Conservation (phyloP, 2,888 invertebrate species). For the Stictocephala bisonia region DNA sequence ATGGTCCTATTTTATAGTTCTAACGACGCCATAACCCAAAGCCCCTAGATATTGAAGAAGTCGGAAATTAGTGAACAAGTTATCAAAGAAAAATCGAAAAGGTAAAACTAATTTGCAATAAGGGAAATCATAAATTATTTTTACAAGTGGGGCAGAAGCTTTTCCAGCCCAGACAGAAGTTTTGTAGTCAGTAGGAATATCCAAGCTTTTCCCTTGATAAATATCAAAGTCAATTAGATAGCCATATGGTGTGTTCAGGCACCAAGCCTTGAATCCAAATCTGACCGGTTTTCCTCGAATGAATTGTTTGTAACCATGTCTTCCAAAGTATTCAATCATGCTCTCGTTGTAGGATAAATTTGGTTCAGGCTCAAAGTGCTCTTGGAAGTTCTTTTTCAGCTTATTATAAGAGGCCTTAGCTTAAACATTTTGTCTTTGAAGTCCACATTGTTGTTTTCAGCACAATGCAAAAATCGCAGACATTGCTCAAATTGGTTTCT, state of each 20-base stretch:
- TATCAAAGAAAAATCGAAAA: slow-evolving; percentile 55
- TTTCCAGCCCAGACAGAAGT: slow-evolving; percentile 58
- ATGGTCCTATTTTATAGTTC: slow-evolving; percentile 57
- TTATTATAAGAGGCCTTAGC: slow-evolving; percentile 54
- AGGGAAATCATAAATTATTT: slow-evolving; percentile 53
- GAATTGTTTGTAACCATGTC: slow-evolving; percentile 50
- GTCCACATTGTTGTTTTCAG: slow-evolving; percentile 56
- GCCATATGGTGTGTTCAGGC: slow-evolving; percentile 49
- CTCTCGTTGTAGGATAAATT: slow-evolving; percentile 54
- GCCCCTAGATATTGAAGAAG: slow-evolving; percentile 51
- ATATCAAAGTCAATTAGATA: slow-evolving; percentile 49
- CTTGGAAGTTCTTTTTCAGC: slow-evolving; percentile 55
- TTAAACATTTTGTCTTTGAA: slow-evolving; percentile 58
- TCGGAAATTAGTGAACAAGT: slow-evolving; percentile 54
- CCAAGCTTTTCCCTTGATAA: slow-evolving; percentile 56
- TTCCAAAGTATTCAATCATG: slow-evolving; percentile 57
- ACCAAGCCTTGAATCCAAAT: slow-evolving; percentile 59
- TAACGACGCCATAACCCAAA: slow-evolving; percentile 55
- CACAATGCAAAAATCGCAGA: slow-evolving; percentile 56
- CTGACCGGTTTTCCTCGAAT: slow-evolving; percentile 58
- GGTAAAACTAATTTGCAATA: slow-evolving; percentile 46
- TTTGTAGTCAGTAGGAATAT: slow-evolving; percentile 43
- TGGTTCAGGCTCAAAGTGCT: slow-evolving; percentile 52
- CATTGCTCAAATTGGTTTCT: slow-evolving; percentile 56
- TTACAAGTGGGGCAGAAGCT: slow-evolving; percentile 54